phyloP scores from a whole-genome alignment of 2,797 vertebrate species.

The Sebastes taczanowskii region DNA sequence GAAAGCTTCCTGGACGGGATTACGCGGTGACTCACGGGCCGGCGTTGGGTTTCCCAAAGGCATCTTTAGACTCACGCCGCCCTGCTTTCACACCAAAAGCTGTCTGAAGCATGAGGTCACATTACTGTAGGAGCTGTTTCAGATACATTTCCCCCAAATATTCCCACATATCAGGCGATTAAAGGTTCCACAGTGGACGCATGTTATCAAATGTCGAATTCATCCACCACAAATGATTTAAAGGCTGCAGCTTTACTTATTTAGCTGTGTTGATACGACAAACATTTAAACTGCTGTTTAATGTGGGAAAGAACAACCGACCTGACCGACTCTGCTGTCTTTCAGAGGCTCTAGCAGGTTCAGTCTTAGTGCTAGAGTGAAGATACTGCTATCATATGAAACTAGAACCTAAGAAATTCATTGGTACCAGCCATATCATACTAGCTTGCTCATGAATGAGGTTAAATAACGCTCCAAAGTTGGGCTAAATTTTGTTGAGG shows the following conservation, averaged over 20 bases:
- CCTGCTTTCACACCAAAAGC: constrained; percentile 2
- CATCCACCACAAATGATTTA: neutral
- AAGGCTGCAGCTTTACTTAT: neutral
- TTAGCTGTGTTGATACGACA: neutral
- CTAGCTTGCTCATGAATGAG: no score
- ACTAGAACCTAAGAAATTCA: no score
- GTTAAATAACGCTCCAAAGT: no score
- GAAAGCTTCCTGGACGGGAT: constrained; percentile 45
- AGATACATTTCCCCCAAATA: neutral
- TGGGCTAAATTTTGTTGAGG: no score
- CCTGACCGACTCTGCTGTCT: no score
- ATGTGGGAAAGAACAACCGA: neutral
- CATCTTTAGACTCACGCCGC: constrained; percentile 24
- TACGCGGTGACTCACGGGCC: constrained; percentile 21
- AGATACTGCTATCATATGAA: no score
- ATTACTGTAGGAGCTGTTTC: neutral
- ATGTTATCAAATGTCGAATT: neutral
- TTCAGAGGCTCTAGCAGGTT: no score
- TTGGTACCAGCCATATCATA: no score
- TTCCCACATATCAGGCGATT: neutral
- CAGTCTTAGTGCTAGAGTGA: no score
- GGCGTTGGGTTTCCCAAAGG: constrained; percentile 32
- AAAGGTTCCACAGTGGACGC: neutral
- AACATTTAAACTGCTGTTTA: neutral
- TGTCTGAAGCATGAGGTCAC: neutral